Evolutionary conservation across 2,113 vertebrate species (phyloP), one percentile per base, ranked within the genome.

Genomic region (Elgaria multicarinata): DNA sequence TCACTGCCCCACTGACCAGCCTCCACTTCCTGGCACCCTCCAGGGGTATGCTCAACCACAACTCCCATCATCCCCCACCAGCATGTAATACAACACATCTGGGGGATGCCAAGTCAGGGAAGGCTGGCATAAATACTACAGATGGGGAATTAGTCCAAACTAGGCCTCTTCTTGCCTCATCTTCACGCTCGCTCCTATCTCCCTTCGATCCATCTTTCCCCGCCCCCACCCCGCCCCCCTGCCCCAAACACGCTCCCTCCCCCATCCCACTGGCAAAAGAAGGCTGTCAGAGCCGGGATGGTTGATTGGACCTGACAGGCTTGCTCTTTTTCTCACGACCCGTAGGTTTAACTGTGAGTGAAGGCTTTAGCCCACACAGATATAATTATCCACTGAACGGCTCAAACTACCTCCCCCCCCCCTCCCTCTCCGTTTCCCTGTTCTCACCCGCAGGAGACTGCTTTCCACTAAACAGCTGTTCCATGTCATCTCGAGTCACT

Each of bases 291-390:
- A 4, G 87, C 96, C 89, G 95, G 95, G 91, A 39, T 26, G 42
- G 90, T 93, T 98, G 97, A 98, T 98, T 95, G 71, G 72, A 91
- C 93, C 94, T 98, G 98, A 98, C 98, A 98, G 97, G 91, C 87
- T 95, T 96, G 96, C 97, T 97, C 97, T 97, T 97, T 97, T 93
- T 97, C 97, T 97, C 96, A 95, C 96, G 90, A 94, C 97, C 96
- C 64, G 8, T 44, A 44, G 76, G 92, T 88, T 86, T 42, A 90
- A 89, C 89, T 82, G 94, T 16, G 24, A 62, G 92, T 69, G 0
- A 64, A 92, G 89, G 80, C 53, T 87, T 85, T 71, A 81, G 81
- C 85, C 83, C 50, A 3, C 1, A 3, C 1, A 0, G 87, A 76
- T 18, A n/a, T n/a, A 36, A 84, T 75, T 89, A 89, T 89, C 87